Base-by-base conservation (phyloP, 2,113 vertebrate species). In the Hucho hucho region DNA sequence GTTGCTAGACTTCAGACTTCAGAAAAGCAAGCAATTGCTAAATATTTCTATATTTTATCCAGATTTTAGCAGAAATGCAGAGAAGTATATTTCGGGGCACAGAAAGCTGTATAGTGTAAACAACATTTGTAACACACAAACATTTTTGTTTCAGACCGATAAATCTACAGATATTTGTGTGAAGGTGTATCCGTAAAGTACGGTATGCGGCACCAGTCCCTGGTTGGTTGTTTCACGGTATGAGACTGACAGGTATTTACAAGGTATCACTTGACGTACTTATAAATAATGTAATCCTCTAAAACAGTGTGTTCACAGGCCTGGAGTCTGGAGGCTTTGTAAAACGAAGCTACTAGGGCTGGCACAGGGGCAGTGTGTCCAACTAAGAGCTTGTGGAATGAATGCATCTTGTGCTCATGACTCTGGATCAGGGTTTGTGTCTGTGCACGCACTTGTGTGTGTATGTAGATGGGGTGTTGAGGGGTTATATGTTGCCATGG, bases 281-380 rank as follows among this genome's bases (percentile, higher is more conserved):
- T 74, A 65, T 82, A 80, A 83, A 79, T 75, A 82, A 66, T 59
- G 37, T 67, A 76, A 85, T 80, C 83, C 79, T 64, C 32, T 47
- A 72, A 83, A 87, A 79, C 70, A 25, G 72, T 56, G 73, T 84
- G 81, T 86, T 88, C 79, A 89, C 72, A 76, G 32, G 7, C 32
- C 32, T 37, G 32, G 70, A 16, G 20, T 22, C 26, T 58, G 28
- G 69, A 25, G 18, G 7, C 67, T 37, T 29, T 73, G 77, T 80
- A 69, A 84, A 83, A 68, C 22, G 74, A 64, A 16, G 53, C 28
- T 59, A 20, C 14, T 22, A 7, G 59, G 43, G 32, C 32, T 70
- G 46, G 16, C 64, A 59, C 49, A 71, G 61, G 63, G 29, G 43
- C 18, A 76, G 71, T 32, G 75, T 77, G 63, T 72, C 71, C 66